phyloP scores from a whole-genome alignment of 2,113 vertebrate genomes.

The Cyprinodon variegatus region DNA sequence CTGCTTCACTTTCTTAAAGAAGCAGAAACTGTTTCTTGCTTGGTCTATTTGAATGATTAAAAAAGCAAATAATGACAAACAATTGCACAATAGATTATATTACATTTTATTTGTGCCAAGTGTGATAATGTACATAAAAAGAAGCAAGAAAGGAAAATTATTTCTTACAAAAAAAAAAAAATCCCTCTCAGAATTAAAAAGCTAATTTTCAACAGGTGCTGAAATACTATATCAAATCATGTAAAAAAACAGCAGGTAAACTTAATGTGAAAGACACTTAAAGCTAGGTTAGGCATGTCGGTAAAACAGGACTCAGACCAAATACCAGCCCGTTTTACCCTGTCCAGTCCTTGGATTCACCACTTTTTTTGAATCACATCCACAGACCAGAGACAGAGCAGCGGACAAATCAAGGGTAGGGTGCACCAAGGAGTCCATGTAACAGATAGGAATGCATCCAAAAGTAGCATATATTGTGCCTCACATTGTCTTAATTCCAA shows the following conservation, averaged over 20 bases:
- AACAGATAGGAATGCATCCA: not conserved
- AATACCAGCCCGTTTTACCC: not conserved
- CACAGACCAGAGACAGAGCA: constrained; percentile 40
- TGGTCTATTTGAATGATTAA: not conserved
- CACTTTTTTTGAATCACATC: constrained; percentile 51
- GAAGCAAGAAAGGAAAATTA: constrained; percentile 58
- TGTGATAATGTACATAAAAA: constrained; percentile 80
- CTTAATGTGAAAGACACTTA: constrained; percentile 55
- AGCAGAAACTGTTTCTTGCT: constrained; percentile 4
- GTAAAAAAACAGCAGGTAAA: constrained; percentile 72
- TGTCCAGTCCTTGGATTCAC: constrained; percentile 15
- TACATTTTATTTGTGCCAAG: constrained; percentile 83
- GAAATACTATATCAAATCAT: constrained; percentile 40
- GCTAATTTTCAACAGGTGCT: constrained; percentile 48
- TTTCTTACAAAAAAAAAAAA: constrained; percentile 67
- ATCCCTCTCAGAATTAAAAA: constrained; percentile 62
- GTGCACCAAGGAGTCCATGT: not conserved
- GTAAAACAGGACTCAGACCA: constrained; percentile 14
- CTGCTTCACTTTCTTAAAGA: not conserved
- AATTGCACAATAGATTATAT: constrained; percentile 63
- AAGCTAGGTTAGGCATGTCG: constrained; percentile 53
- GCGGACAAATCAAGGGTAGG: not conserved
- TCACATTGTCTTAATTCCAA: constrained; percentile 54
- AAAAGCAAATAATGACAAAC: constrained; percentile 3
- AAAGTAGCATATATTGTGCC: constrained; percentile 18